These are phyloP conservation scores for Vulpes lagopus DNA, from an alignment of 2,113 vertebrate genomes.

Conservation along the genomic window DNA sequence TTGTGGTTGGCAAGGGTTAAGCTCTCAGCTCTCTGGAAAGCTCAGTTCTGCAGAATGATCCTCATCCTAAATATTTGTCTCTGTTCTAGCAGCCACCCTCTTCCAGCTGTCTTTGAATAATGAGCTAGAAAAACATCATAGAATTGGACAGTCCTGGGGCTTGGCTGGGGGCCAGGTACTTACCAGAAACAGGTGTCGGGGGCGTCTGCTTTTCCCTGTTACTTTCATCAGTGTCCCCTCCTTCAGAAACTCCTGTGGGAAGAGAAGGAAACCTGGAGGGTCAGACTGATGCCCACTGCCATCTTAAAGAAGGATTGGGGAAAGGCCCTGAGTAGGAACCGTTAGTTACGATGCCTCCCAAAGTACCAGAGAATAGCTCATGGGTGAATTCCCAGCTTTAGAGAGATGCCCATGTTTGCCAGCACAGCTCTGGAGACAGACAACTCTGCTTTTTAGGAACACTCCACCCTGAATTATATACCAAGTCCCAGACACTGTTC, in stretches of 20 bases:
- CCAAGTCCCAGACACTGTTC: background rate
- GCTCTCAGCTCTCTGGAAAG: background rate
- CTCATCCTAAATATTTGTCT: background rate
- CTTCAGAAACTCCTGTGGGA: conserved; percentile 94
- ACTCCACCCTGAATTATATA: background rate
- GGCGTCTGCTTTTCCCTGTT: conserved; percentile 92
- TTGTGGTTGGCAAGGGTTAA: background rate
- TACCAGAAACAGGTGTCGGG: conserved; percentile 98
- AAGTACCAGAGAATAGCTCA: background rate
- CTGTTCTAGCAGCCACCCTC: background rate
- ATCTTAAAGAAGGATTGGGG: background rate
- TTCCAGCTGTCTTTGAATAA: background rate
- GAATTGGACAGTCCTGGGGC: background rate
- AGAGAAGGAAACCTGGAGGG: background rate
- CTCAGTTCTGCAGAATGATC: background rate
- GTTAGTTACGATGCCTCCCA: background rate
- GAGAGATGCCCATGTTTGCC: fast-evolving
- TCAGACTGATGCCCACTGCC: background rate
- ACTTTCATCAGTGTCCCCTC: conserved; percentile 98
- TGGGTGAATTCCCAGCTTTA: background rate
- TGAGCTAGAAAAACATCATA: background rate
- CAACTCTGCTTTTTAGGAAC: background rate
- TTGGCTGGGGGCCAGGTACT: conserved; percentile 64
- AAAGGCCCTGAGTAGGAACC: background rate
- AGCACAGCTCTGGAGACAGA: too few species aligned